Base-by-base conservation (phyloP, 1,140 invertebrate species). In the Hypothenemus hampei region DNA sequence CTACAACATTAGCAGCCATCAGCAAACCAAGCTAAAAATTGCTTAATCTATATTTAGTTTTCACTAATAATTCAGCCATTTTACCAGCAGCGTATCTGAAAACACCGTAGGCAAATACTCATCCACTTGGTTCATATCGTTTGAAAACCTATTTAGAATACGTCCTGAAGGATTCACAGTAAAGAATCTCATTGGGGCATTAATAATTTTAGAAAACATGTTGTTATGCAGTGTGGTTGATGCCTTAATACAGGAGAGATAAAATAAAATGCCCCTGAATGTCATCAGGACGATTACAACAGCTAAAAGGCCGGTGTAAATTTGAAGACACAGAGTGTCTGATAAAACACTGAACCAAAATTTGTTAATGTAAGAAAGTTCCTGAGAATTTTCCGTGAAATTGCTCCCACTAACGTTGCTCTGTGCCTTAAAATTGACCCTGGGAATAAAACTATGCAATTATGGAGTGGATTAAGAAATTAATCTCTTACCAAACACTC, bases 271-370 rank as follows among this genome's bases (percentile, higher is more conserved):
- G 80, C 65, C 13, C 83, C 77, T 0, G 86, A 86, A 57, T 5
- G 85, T 58, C 3, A 82, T 80, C 1, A 83, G 46, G 4, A 76
- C 46, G 1, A 84, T 72, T 16, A 78, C 62, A 0, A 81, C 84
- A 58, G 91, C 89, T 69, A 95, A 94, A 72, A 95, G 94, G 4
- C 79, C 75, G 78, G 93, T 91, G 1, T 85, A 87, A 0, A 89
- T 84, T 4, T 83, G 75, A 8, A 41, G 16, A 20, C 39, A 41
- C 3, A 23, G 91, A 80, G 1, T 94, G 23, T 20, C 33, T 31
- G 43, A n/a, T 1, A 45, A 7, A 29, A 29, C 5, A 29, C 26
- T 29, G 13, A 45, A 29, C 21, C 43, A 45, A 18, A 26, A 45
- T 18, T 16, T 11, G 13, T 45, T n/a, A 8, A n/a, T 33, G 16